phyloP scores from a whole-genome alignment of 2,113 vertebrate species.

The Sclerurus mexicanus region DNA sequence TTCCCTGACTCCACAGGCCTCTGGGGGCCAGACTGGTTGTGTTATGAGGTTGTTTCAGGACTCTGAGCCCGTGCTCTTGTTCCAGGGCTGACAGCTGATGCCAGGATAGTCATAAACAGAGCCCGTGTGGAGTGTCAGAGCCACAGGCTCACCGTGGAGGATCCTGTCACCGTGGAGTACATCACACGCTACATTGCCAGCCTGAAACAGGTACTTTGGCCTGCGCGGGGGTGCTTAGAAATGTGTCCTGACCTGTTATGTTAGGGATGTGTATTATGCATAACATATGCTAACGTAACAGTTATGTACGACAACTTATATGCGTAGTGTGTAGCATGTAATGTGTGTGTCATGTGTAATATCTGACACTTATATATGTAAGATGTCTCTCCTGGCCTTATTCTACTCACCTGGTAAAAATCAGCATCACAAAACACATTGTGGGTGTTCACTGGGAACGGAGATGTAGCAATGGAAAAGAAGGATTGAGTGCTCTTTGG shows the following conservation, averaged over 20 bases:
- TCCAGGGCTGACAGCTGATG: conserved; percentile 85
- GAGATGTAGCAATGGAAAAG: not conserved
- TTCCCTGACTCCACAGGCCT: not conserved
- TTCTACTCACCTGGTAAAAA: not conserved
- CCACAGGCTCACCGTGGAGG: conserved; percentile 87
- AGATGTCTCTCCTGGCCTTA: not conserved
- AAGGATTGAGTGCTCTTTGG: not conserved
- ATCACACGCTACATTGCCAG: conserved; percentile 88
- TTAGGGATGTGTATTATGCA: rapidly evolving
- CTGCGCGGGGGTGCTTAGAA: not conserved
- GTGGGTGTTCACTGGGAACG: not conserved
- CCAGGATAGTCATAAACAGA: conserved; percentile 86
- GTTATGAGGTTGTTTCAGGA: not conserved
- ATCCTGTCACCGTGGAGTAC: conserved; percentile 87
- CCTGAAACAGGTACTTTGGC: conserved; percentile 81
- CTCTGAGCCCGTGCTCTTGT: not conserved
- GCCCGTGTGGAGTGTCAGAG: conserved; percentile 88
- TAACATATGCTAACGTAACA: no score
- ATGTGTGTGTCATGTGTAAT: rapidly evolving
- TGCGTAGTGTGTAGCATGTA: not conserved
- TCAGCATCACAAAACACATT: not conserved
- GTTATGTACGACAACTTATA: no score
- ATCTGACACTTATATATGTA: not conserved
- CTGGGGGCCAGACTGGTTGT: not conserved
- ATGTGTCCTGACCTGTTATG: not conserved